A percentile compares a stretch with the other conserved stretches of the same genome.
phyloP scores from a whole-genome alignment of 2,888 invertebrate species.

The Chouioia cunea region DNA sequence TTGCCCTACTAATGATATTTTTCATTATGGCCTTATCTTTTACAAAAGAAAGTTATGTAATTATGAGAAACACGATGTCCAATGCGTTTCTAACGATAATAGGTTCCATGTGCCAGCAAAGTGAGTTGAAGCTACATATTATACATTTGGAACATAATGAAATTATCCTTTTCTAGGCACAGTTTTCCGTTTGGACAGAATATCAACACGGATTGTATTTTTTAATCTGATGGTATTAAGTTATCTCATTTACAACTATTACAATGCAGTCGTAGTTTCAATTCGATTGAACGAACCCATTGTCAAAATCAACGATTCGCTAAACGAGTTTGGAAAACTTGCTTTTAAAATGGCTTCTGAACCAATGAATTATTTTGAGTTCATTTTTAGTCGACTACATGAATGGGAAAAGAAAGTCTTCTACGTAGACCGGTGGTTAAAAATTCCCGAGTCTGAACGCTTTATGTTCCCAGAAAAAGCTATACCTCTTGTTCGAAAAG shows the following conservation, averaged over 20 bases:
- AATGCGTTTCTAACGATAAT: conserved; percentile 48
- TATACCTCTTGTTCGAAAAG: conserved; percentile 54
- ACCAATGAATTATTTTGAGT: conserved; percentile 55
- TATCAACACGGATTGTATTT: conserved; percentile 54
- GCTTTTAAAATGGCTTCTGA: conserved; percentile 57
- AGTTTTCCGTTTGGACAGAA: conserved; percentile 43
- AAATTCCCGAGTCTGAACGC: conserved; percentile 53
- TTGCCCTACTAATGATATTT: conserved; percentile 29
- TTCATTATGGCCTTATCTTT: conserved; percentile 46
- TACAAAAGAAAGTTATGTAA: conserved; percentile 45
- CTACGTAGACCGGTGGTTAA: conserved; percentile 51
- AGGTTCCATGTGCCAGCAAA: conserved; percentile 57
- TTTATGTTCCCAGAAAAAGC: conserved; percentile 56
- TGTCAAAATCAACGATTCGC: conserved; percentile 62
- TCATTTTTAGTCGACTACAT: conserved; percentile 51
- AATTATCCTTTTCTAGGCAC: conserved; percentile 53
- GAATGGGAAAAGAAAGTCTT: conserved; percentile 54
- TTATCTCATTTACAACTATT: conserved; percentile 61
- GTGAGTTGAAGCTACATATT: conserved; percentile 38
- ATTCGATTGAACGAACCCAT: conserved; percentile 60
- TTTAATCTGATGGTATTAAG: conserved; percentile 57
- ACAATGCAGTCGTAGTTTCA: conserved; percentile 61
- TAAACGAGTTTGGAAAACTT: conserved; percentile 56
- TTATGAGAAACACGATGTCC: conserved; percentile 40
- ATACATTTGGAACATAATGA: conserved; percentile 49